Conservation (phyloP, 2,888 invertebrate species). For the Lithophane socia region DNA sequence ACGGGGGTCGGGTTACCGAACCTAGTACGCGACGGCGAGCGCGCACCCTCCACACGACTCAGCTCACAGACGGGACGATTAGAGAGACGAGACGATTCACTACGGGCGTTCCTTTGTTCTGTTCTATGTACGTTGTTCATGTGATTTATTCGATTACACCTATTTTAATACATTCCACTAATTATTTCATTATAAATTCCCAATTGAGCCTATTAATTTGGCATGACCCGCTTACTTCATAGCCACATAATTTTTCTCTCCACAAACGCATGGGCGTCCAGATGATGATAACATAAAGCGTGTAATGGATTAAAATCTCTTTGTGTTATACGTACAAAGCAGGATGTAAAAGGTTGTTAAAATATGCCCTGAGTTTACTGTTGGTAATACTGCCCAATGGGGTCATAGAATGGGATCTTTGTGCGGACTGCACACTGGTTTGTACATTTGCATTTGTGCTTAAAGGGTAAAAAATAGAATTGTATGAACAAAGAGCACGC, state of each 20-base stretch:
- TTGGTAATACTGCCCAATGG: constrained; percentile 26
- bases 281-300: constrained; percentile 69
- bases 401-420: constrained; percentile 2
- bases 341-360: constrained; percentile 62
- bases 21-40: background rate
- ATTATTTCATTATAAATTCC: background rate
- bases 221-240: constrained; percentile 14
- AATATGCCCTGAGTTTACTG: constrained; percentile 54
- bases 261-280: constrained; percentile 55
- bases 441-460: background rate
- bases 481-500: background rate
- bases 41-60: background rate
- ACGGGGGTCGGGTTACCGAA: background rate
- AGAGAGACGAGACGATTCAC: too few relatives aligned
- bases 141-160: background rate
- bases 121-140: background rate
- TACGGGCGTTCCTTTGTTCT: background rate
- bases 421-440: background rate
- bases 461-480: constrained; percentile 5
- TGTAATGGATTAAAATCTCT: constrained; percentile 75
- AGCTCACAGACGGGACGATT: too few relatives aligned
- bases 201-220: background rate
- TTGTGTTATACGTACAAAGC: constrained; percentile 64
- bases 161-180: background rate
- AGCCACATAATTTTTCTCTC: constrained; percentile 52